phyloP scores from a whole-genome alignment of 2,888 invertebrate genomes.

The Rhagonycha fulva region DNA sequence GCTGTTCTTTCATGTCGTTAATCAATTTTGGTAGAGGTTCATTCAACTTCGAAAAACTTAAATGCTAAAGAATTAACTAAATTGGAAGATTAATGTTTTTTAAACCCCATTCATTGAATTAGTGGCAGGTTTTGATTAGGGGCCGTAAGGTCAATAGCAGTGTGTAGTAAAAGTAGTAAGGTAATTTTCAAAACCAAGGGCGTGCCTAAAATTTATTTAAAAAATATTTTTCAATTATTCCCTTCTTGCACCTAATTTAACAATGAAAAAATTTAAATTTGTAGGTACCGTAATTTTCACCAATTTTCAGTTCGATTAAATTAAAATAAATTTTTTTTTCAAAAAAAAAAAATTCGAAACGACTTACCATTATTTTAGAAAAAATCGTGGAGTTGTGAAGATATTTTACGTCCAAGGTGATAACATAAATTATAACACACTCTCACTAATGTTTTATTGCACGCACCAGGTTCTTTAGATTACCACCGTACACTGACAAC shows the following conservation, averaged over 20 bases:
- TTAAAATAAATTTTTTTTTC: not conserved
- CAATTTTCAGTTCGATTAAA: not conserved
- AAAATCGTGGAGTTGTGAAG: not conserved
- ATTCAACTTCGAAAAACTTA: constrained; percentile 12
- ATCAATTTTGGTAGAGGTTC: constrained; percentile 12
- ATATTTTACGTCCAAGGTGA: not conserved
- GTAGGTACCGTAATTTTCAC: too few relatives aligned
- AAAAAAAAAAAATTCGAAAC: not conserved
- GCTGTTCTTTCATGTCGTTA: not conserved
- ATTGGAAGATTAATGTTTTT: constrained; percentile 18
- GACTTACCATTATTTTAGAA: not conserved
- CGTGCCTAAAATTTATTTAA: not conserved
- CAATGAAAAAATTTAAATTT: not conserved
- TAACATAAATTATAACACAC: constrained; percentile 13
- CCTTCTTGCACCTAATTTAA: not conserved
- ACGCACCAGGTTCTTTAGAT: constrained; percentile 17
- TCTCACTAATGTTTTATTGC: constrained; percentile 20
- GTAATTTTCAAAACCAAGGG: not conserved
- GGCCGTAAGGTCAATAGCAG: not conserved
- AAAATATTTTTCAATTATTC: not conserved
- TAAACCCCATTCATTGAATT: constrained; percentile 2
- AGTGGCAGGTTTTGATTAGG: not conserved
- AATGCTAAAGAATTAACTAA: constrained; percentile 10
- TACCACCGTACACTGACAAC: constrained; percentile 28
- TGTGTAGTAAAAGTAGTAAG: not conserved